Evolutionary conservation across 1,140 invertebrate species (phyloP).

Genomic region (Scaptomyza graminum): DNA sequence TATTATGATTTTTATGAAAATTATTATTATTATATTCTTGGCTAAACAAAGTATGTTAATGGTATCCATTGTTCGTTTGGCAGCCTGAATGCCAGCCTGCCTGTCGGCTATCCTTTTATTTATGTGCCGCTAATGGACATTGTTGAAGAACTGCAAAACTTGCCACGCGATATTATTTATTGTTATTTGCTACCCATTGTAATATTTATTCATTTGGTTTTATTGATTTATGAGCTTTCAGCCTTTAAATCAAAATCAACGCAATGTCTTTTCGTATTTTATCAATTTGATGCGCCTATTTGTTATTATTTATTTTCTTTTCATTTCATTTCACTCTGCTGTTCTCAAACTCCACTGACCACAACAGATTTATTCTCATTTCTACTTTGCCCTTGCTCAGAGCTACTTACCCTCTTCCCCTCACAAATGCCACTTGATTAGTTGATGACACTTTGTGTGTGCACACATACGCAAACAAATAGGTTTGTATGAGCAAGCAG

Average conservation of each 20-base stretch:
- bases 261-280: slow-evolving; percentile 53
- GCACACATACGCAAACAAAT: slow-evolving; percentile 19
- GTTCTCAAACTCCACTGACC: slow-evolving; percentile 59
- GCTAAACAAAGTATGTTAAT: slow-evolving; percentile 74
- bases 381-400: slow-evolving; percentile 14
- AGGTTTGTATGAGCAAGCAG: not conserved
- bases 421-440: slow-evolving; percentile 66
- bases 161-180: slow-evolving; percentile 69
- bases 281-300: slow-evolving; percentile 76
- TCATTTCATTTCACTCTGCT: not conserved
- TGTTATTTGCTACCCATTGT: slow-evolving; percentile 47
- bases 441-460: slow-evolving; percentile 71
- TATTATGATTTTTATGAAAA: slow-evolving; percentile 66
- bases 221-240: slow-evolving; percentile 67
- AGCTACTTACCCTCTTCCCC: slow-evolving; percentile 14
- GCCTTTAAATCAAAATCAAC: slow-evolving; percentile 74
- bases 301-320: slow-evolving; percentile 67
- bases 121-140: slow-evolving; percentile 74
- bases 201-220: slow-evolving; percentile 75
- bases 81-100: slow-evolving; percentile 18
- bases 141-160: slow-evolving; percentile 50
- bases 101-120: slow-evolving; percentile 52
- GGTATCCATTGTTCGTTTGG: slow-evolving; percentile 34
- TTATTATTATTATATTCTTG: slow-evolving; percentile 64
- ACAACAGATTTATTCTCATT: slow-evolving; percentile 77